These are phyloP conservation scores for Brachypalpus laphriformis DNA, from an alignment of 2,888 invertebrate genomes.

Conservation along the genomic window DNA sequence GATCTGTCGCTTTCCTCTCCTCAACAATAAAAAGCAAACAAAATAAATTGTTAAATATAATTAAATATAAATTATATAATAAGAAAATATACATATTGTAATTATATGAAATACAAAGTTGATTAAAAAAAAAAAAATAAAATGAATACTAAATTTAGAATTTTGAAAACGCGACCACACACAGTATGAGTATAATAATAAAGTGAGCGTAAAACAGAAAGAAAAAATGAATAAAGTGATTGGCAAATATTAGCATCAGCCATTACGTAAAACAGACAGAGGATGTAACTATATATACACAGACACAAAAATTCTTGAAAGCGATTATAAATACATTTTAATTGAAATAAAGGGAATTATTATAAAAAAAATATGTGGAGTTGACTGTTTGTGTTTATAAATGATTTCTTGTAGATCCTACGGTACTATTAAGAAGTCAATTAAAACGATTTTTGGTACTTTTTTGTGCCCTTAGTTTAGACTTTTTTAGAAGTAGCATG, in stretches of 20 bases:
- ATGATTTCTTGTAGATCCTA: too few relatives aligned
- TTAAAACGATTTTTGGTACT: too few relatives aligned
- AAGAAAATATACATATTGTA: slow-evolving; percentile 63
- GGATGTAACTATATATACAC: slow-evolving; percentile 62
- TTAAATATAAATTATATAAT: slow-evolving; percentile 37
- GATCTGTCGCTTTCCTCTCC: slow-evolving; percentile 52
- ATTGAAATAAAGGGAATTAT: slow-evolving; percentile 72
- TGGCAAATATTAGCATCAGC: slow-evolving; percentile 22
- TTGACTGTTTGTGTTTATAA: neutral
- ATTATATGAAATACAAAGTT: slow-evolving; percentile 60
- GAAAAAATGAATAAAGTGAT: neutral
- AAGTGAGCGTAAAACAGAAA: slow-evolving; percentile 3
- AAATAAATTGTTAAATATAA: slow-evolving; percentile 38
- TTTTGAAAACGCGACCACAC: slow-evolving; percentile 52
- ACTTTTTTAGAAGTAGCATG: too few relatives aligned
- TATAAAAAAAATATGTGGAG: slow-evolving; percentile 53
- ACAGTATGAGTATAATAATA: slow-evolving; percentile 28
- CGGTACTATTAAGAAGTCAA: too few relatives aligned
- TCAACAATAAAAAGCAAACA: slow-evolving; percentile 10
- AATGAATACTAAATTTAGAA: slow-evolving; percentile 47
- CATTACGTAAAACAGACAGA: slow-evolving; percentile 34
- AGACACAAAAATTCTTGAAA: slow-evolving; percentile 52
- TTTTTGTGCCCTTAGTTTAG: too few relatives aligned
- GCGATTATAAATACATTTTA: slow-evolving; percentile 70
- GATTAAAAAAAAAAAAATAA: slow-evolving; percentile 32